These are phyloP conservation scores for Linurgus olivaceus DNA, from an alignment of 2,797 vertebrate species.

Conservation along the genomic window DNA sequence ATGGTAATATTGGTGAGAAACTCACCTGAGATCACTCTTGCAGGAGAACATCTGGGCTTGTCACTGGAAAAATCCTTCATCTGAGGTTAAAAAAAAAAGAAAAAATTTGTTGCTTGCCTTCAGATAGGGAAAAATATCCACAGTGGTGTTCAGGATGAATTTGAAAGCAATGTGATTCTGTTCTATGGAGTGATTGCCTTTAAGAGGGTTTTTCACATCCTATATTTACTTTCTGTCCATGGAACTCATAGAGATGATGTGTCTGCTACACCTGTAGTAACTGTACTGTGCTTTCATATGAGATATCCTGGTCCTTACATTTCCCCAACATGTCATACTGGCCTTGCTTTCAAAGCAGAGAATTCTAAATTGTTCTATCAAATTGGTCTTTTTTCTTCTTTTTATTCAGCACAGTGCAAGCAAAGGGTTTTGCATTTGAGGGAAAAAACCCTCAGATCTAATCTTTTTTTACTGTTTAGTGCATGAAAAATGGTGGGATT, in stretches of 20 bases:
- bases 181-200: neutral
- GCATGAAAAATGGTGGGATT: neutral
- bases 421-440: neutral
- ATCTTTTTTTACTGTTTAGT: neutral
- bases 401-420: neutral
- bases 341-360: neutral
- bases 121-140: neutral
- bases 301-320: neutral
- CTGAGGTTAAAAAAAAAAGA: neutral
- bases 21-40: neutral
- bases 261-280: neutral
- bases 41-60: neutral
- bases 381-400: neutral
- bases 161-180: neutral
- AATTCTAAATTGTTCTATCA: neutral
- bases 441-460: neutral
- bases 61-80: neutral
- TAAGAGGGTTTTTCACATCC: neutral
- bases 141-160: neutral
- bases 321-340: neutral
- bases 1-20: neutral
- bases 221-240: neutral
- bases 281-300: neutral
- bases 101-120: neutral
- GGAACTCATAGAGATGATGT: neutral